Conservation (phyloP, 2,113 vertebrate genomes). For the Tichodroma muraria region DNA sequence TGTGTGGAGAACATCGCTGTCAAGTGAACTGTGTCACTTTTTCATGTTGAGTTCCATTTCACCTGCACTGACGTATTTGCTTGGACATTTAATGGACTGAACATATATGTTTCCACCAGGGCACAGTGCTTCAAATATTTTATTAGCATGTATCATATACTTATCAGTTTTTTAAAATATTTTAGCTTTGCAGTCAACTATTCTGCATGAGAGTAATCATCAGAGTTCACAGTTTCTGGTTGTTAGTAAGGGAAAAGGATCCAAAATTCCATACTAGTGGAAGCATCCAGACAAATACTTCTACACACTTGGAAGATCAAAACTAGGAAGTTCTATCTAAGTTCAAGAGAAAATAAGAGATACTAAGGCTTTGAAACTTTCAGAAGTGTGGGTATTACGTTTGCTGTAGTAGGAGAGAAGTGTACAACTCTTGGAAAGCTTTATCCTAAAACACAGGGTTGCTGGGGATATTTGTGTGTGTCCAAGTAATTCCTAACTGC, state of each 20-base stretch:
- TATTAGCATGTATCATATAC: neutral
- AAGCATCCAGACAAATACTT: neutral
- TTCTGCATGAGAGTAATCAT: neutral
- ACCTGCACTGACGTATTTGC: neutral
- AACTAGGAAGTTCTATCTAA: neutral
- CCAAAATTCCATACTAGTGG: neutral
- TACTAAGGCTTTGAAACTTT: neutral
- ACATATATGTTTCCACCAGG: neutral
- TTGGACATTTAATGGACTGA: neutral
- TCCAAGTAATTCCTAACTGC: neutral
- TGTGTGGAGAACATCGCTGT: neutral
- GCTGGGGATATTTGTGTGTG: neutral
- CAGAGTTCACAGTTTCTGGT: neutral
- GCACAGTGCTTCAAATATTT: neutral
- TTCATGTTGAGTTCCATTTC: neutral
- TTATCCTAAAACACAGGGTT: neutral
- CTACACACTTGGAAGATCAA: neutral
- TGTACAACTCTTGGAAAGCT: neutral
- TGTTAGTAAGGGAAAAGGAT: neutral
- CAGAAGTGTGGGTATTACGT: neutral
- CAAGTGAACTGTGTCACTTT: neutral
- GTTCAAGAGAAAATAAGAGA: neutral
- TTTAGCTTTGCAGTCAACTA: neutral
- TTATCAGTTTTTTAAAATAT: neutral
- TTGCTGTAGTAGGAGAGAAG: neutral